These are phyloP conservation scores for Leistus spinibarbis DNA, from an alignment of 2,888 invertebrate genomes.

Conservation along the genomic window DNA sequence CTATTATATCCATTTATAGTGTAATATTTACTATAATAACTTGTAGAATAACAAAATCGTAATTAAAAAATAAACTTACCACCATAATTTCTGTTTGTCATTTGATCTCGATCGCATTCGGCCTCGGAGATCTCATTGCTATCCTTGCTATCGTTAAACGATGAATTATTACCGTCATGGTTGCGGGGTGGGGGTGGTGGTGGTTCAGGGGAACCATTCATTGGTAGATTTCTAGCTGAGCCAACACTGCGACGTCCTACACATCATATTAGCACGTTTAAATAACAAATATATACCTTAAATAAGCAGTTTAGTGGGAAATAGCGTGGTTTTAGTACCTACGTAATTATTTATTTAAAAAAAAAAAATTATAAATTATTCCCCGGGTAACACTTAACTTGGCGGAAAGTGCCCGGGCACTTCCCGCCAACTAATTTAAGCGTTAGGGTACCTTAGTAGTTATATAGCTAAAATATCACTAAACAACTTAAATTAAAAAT, in stretches of 20 bases:
- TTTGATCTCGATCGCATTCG: conserved; percentile 85
- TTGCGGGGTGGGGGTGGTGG: conserved; percentile 81
- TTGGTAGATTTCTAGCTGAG: conserved; percentile 65
- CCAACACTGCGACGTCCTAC: conserved; percentile 64
- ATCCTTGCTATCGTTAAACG: conserved; percentile 92
- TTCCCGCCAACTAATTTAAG: no score
- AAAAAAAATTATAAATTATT: no score
- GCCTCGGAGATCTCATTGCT: conserved; percentile 94
- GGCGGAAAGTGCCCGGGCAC: no score
- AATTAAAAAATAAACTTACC: conserved; percentile 71
- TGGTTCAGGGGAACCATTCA: conserved; percentile 65
- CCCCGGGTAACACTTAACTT: no score
- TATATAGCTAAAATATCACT: no score
- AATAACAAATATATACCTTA: conserved; percentile 27
- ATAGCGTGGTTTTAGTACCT: conserved; percentile 1
- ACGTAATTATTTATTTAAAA: not conserved
- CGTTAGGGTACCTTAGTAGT: no score
- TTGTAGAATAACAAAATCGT: no score
- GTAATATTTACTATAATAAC: no score
- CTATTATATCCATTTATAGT: no score
- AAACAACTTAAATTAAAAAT: no score
- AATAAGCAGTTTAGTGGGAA: not conserved
- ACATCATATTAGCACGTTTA: not conserved
- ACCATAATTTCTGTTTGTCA: conserved; percentile 81
- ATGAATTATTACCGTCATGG: conserved; percentile 76